A percentile compares a stretch with the other conserved stretches of the same genome.
These are phyloP conservation scores for Lytechinus variegatus DNA, from an alignment of 35 echinoderm and acorn worm genomes.

Conservation along the genomic window DNA sequence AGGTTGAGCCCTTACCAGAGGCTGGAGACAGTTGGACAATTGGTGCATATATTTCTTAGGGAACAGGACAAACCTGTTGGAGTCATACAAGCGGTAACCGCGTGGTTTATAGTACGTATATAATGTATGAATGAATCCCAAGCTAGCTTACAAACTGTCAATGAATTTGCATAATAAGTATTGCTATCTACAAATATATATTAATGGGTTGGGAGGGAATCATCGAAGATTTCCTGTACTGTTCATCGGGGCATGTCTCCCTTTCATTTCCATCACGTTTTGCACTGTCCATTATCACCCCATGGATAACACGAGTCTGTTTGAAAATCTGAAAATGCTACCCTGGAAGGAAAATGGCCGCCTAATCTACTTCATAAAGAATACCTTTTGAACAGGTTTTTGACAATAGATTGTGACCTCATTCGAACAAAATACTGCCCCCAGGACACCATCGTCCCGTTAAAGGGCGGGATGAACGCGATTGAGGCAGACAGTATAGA, in stretches of 20 bases:
- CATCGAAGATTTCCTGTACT: constrained; percentile 1
- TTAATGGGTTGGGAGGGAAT: neutral
- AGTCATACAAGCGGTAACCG: too few relatives aligned
- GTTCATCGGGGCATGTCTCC: neutral
- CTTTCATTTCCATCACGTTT: neutral
- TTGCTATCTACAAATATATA: neutral
- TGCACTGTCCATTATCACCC: neutral
- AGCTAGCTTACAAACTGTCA: too few relatives aligned
- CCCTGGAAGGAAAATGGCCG: neutral
- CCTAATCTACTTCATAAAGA: neutral
- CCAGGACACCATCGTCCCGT: neutral
- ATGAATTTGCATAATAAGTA: neutral
- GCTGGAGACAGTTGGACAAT: too few relatives aligned
- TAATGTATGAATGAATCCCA: too few relatives aligned
- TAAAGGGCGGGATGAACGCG: neutral
- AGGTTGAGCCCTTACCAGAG: neutral
- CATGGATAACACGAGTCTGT: neutral
- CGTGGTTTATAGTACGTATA: too few relatives aligned
- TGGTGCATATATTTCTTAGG: too few relatives aligned
- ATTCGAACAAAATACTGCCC: constrained; percentile 17
- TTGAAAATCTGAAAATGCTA: neutral
- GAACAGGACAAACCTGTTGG: too few relatives aligned
- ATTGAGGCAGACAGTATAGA: neutral
- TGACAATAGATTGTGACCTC: constrained; percentile 11
- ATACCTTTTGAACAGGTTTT: neutral